Evolutionary conservation across 2,797 vertebrate species (phyloP), one percentile per base, ranked within the genome.

Genomic region (Anniella stebbinsi): DNA sequence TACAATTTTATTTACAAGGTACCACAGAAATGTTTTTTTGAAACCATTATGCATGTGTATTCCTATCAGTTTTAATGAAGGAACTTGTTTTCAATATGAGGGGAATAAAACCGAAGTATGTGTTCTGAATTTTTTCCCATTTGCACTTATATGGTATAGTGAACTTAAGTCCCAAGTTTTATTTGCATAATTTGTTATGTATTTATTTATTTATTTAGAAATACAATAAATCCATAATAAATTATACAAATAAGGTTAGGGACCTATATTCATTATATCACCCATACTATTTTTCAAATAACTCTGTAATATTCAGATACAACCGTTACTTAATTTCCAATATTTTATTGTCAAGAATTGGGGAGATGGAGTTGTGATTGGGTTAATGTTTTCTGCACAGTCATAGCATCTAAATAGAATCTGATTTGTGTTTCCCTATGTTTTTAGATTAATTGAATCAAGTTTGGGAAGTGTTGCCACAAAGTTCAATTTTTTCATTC

Each of bases 401-500:
- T 80, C 33, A 7, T 3, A 33, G 30, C 18, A 45, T 69, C 23
- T 41, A 54, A 88, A 57, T 12, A 45, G 21, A 76, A 83, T 90
- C 9, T 66, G 30, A 67, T 95, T 93, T 63, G 0, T 91, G 87
- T 17, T 86, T 88, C 91, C 77, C 88, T 93, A 57, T 69, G 76
- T 88, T 92, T 84, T 2, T 94, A 99, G 99, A 92, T 94, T 99
- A 86, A 99, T 99, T 12, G 99, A 99, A 95, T 99, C 99, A 94
- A 99, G 99, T 93, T 97, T 99, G 95, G 99, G 99, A 93, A 99
- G 98, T 48, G 98, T 99, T 85, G 99, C 99, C 94, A 99, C 99
- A 41, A 99, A 99, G 96, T 99, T 99, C 94, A 99, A 99, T 95
- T 99, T 99, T 97, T 99, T 99, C 96, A 99, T 99, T 97, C 99